Evolutionary conservation across 1,140 invertebrate species (phyloP).

Genomic region (Magallana ariakensis): DNA sequence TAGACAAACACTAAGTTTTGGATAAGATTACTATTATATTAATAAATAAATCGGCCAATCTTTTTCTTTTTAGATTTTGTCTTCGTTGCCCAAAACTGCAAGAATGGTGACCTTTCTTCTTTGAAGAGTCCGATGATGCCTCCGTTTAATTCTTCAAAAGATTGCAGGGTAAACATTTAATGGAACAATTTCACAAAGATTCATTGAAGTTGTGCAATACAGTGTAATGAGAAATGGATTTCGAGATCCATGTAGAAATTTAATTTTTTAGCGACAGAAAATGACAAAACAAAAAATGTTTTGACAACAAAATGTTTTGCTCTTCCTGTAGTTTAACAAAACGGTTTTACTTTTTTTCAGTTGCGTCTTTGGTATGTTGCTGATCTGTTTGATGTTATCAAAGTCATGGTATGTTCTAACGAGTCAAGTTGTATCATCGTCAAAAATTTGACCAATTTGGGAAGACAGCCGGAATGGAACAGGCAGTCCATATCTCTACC

Average conservation of each 20-base stretch:
- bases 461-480: not conserved
- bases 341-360: not conserved
- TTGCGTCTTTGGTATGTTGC: conserved; percentile 5
- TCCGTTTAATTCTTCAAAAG: not conserved
- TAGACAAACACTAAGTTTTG: too few species aligned
- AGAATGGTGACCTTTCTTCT: not conserved
- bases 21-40: too few species aligned
- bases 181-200: too few species aligned
- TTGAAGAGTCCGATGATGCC: not conserved
- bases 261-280: too few species aligned
- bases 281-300: too few species aligned
- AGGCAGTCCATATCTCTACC: not conserved
- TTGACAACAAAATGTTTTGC: too few species aligned
- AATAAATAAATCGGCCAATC: too few species aligned
- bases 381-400: not conserved
- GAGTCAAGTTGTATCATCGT: not conserved
- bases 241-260: too few species aligned
- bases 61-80: not conserved
- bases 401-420: not conserved
- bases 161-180: not conserved
- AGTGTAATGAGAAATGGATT: too few species aligned
- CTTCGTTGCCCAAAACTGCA: not conserved
- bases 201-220: too few species aligned
- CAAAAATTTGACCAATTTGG: not conserved
- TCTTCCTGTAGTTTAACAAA: too few species aligned